phyloP scores from a whole-genome alignment of 2,888 invertebrate species.

The Melinaea menophilus region DNA sequence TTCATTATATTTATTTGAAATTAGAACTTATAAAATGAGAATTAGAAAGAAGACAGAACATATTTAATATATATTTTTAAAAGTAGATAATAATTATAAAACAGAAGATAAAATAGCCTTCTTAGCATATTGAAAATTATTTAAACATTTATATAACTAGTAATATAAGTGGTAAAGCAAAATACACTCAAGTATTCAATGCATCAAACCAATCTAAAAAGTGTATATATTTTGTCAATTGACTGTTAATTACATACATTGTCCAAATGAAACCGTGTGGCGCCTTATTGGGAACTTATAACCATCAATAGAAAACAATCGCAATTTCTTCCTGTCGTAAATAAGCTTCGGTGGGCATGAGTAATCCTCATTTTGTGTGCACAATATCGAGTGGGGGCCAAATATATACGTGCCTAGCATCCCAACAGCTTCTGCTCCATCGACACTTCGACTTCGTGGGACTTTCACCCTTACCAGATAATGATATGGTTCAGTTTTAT shows the following conservation, averaged over 20 bases:
- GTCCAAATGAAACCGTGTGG: slow-evolving; percentile 37
- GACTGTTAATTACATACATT: slow-evolving; percentile 3
- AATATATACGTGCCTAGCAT: slow-evolving; percentile 71
- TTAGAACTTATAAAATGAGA: too few species aligned
- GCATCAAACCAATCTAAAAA: too few species aligned
- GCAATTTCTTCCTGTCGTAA: slow-evolving; percentile 77
- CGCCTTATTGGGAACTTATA: slow-evolving; percentile 67
- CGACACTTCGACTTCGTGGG: slow-evolving; percentile 14
- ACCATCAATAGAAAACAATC: slow-evolving; percentile 72
- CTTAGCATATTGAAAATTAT: too few species aligned
- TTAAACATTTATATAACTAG: too few species aligned
- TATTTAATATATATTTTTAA: too few species aligned
- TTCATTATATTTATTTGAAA: too few species aligned
- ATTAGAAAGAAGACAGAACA: too few species aligned
- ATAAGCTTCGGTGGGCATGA: slow-evolving; percentile 66
- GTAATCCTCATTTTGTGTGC: slow-evolving; percentile 73
- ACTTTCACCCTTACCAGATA: slow-evolving; percentile 28
- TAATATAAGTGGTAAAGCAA: too few species aligned
- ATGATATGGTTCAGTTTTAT: slow-evolving; percentile 3
- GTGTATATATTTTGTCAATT: neutral
- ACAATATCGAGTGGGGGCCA: slow-evolving; percentile 67
- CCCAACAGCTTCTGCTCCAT: slow-evolving; percentile 36
- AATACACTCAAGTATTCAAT: too few species aligned
- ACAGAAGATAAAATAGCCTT: too few species aligned
- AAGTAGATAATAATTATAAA: too few species aligned